A percentile compares a stretch with the other conserved stretches of the same genome.
phyloP scores from a whole-genome alignment of 2,113 vertebrate species.

The Dascyllus trimaculatus region DNA sequence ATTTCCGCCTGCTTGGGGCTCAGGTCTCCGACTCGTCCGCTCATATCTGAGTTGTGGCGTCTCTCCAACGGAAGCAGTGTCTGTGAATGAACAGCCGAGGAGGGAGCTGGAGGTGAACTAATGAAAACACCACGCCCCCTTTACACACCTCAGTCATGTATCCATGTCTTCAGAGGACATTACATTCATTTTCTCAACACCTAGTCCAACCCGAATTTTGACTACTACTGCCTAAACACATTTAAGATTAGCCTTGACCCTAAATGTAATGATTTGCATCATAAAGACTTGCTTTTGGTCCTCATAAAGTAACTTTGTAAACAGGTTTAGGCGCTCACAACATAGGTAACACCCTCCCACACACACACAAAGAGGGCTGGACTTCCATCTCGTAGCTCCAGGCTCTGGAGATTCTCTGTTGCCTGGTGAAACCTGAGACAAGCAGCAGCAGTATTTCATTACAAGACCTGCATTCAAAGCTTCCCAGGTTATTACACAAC shows the following conservation, averaged over 20 bases:
- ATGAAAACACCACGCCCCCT: conserved; percentile 43
- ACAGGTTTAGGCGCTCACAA: too few relatives aligned
- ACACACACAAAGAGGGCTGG: not conserved
- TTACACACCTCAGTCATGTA: too few relatives aligned
- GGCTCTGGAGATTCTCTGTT: not conserved
- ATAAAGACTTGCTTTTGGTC: too few relatives aligned
- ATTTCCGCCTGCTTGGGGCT: conserved; percentile 87
- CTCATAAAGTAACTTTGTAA: too few relatives aligned
- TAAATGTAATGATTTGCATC: too few relatives aligned
- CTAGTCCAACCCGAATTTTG: too few relatives aligned
- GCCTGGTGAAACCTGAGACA: conserved; percentile 9
- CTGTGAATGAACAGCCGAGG: conserved; percentile 18
- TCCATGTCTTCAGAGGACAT: too few relatives aligned
- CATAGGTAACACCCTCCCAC: not conserved
- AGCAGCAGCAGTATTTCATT: too few relatives aligned
- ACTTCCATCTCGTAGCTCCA: conserved; percentile 5
- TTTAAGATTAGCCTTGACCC: too few relatives aligned
- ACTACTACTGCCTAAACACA: too few relatives aligned
- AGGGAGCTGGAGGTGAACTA: not conserved
- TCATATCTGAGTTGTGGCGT: conserved; percentile 83
- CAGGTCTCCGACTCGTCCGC: conserved; percentile 90
- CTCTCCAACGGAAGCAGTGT: not conserved
- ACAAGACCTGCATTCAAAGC: not conserved
- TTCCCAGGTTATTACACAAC: too few relatives aligned
- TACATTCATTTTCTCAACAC: too few relatives aligned